Base-by-base conservation (phyloP, 2,888 invertebrate species). In the Luperina testacea region DNA sequence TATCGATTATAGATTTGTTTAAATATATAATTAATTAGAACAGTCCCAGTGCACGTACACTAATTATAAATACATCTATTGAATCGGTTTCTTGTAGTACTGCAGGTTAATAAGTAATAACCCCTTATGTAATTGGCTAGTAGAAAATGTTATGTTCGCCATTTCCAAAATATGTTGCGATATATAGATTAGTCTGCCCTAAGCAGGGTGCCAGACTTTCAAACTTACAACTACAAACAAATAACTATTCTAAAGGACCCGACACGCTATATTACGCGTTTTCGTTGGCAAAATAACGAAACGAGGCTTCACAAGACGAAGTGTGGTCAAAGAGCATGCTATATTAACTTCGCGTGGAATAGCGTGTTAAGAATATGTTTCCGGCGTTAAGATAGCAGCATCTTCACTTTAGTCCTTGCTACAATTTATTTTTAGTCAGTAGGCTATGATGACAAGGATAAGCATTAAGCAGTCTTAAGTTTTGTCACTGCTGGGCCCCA, bases 1-100 rank as follows among this genome's bases (percentile, higher is more conserved):
- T 67, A 78, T 51, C 17, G 11, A 72, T 72, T 20, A 64, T 5
- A 57, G 8, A 65, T 59, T 75, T 70, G 64, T 77, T 71, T 82
- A 70, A 4, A 2, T 32, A 38, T 59, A 51, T 65, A 63, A 59
- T 74, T 71, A 64, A 45, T 2, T 45, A 51, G 59, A 76, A 64
- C 24, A 48, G n/a, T 8, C 2, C 11, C 5, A 42, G 45, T 63
- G 61, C 27, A 42, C 2, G 15, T 53, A 57, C 15, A 70, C 53
- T 63, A 71, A 82, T 70, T 57, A 65, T 57, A 65, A 63, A 38
- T 48, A 77, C 27, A 42, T 61, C 48, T 38, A 45, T 57, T 11
- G 17, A n/a, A 48, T 68, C 27, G 6, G 5, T 3, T 32, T 70
- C 15, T 27, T 20, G 11, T 48, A 27, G 48, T 48, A 48, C 6